phyloP scores from a whole-genome alignment of 2,888 invertebrate genomes.

The Unio delphinus region DNA sequence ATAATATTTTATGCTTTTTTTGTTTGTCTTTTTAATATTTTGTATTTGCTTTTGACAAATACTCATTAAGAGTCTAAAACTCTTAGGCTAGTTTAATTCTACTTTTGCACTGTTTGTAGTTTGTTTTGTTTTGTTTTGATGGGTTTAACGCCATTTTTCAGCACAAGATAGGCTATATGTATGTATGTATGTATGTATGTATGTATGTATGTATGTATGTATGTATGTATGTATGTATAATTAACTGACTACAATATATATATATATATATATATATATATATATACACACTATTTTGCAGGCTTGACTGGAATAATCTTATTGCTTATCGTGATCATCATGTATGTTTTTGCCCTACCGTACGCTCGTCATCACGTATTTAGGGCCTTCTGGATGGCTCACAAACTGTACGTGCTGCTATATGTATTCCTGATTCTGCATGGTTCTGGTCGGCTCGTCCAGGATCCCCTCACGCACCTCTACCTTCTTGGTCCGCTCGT shows the following conservation, averaged over 20 bases:
- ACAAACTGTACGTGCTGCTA: constrained; percentile 76
- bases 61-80: no score
- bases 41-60: no score
- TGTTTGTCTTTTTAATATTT: no score
- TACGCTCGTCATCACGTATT: constrained; percentile 75
- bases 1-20: no score
- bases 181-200: no score
- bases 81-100: no score
- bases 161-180: no score
- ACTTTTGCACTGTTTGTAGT: no score
- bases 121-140: no score
- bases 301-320: constrained; percentile 77
- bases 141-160: no score
- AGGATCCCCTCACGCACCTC: constrained; percentile 75
- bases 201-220: no score
- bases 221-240: not conserved
- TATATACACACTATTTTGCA: constrained; percentile 12
- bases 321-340: constrained; percentile 73
- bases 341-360: constrained; percentile 76
- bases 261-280: constrained; percentile 1
- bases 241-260: not conserved
- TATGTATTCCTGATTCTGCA: constrained; percentile 77
- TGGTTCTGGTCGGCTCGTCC: constrained; percentile 76
- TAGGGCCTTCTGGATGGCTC: constrained; percentile 77
- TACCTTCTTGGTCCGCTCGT: constrained; percentile 76